Conservation (phyloP, 2,797 vertebrate genomes). For the Acanthis flammea region DNA sequence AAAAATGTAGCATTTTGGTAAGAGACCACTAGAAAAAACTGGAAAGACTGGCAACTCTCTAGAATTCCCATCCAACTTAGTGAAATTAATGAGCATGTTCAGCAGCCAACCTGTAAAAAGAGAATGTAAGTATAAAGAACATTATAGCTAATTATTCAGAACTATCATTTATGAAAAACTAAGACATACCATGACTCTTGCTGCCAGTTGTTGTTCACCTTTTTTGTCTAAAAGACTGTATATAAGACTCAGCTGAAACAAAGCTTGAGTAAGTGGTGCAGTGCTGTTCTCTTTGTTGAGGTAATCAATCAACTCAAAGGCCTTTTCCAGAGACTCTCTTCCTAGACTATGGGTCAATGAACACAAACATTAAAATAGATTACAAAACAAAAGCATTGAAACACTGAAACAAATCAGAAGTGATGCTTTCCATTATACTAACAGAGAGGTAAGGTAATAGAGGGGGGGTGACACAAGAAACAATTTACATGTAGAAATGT, state of each 20-base stretch:
- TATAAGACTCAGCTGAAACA: slow-evolving; percentile 82
- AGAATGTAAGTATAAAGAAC: background rate
- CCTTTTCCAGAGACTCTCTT: slow-evolving; percentile 80
- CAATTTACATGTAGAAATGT: background rate
- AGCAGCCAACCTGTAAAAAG: background rate
- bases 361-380: background rate
- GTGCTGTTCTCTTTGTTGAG: slow-evolving; percentile 81
- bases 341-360: slow-evolving; percentile 74
- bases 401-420: background rate
- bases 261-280: slow-evolving; percentile 84
- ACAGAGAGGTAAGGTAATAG: background rate
- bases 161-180: background rate
- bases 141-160: background rate
- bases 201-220: slow-evolving; percentile 70
- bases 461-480: background rate
- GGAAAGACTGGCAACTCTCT: background rate
- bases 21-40: background rate
- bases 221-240: slow-evolving; percentile 85
- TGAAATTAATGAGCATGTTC: background rate
- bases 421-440: background rate
- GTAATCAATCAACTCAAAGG: slow-evolving; percentile 82
- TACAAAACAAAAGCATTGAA: background rate
- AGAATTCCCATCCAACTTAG: background rate
- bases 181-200: slow-evolving; percentile 80
- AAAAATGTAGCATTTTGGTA: background rate